phyloP scores from a whole-genome alignment of 2,797 vertebrate species.

The Onychomys leucogaster region DNA sequence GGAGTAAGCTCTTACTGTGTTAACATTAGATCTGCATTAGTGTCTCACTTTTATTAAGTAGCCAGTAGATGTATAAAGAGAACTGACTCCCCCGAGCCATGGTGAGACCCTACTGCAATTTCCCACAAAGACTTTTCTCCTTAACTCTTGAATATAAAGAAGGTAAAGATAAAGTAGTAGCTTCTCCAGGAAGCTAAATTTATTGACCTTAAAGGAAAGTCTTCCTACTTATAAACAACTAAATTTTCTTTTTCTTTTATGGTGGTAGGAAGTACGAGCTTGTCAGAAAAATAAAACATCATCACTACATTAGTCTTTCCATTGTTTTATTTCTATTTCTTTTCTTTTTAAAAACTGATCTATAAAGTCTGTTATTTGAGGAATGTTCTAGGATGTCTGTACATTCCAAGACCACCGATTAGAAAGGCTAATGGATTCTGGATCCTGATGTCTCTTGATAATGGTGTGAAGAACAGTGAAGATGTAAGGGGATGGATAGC shows the following conservation, averaged over 20 bases:
- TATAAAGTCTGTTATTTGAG: background rate
- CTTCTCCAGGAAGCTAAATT: background rate
- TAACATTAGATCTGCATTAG: background rate
- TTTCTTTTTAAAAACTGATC: background rate
- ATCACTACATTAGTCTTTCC: background rate
- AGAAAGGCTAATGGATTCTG: background rate
- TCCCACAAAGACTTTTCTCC: background rate
- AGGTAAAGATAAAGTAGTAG: background rate
- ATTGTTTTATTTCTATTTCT: background rate
- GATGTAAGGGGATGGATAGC: background rate
- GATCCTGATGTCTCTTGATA: background rate
- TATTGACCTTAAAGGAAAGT: conserved; percentile 26
- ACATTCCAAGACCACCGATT: background rate
- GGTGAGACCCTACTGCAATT: background rate
- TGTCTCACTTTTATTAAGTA: background rate
- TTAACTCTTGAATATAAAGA: background rate
- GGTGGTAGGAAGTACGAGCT: background rate
- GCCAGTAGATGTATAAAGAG: background rate
- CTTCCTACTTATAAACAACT: background rate
- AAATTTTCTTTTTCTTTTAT: conserved; percentile 12
- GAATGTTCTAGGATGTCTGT: background rate
- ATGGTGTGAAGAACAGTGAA: background rate
- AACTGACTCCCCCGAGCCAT: background rate
- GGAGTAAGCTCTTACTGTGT: background rate
- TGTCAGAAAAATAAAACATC: conserved; percentile 15